Percentiles rank a stretch among this genome's conserved stretches.
These are phyloP conservation scores for Aleadryas rufinucha DNA, from an alignment of 2,113 vertebrate species.

Conservation along the genomic window DNA sequence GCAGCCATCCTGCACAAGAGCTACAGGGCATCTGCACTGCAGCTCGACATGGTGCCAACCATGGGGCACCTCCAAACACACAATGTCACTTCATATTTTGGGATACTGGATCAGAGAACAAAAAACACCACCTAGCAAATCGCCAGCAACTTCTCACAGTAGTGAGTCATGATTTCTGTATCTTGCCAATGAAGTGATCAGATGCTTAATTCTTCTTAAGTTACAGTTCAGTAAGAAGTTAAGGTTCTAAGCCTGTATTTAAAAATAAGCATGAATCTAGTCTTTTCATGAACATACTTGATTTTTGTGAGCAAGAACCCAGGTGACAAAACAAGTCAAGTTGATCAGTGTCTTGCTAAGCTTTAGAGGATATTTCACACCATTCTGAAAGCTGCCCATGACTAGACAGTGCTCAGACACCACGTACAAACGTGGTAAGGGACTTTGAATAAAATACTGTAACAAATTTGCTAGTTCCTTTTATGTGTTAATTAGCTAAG, in stretches of 20 bases:
- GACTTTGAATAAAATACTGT: neutral
- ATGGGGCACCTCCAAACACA: neutral
- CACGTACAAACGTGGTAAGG: neutral
- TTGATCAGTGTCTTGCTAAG: neutral
- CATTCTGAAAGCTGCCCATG: neutral
- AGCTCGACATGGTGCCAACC: neutral
- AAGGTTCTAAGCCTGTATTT: neutral
- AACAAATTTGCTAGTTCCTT: neutral
- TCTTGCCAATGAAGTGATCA: neutral
- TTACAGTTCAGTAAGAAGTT: neutral
- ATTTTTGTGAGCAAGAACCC: neutral
- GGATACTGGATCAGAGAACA: neutral
- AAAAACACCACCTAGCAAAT: neutral
- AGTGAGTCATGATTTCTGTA: neutral
- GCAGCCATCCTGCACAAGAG: neutral
- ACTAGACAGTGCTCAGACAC: neutral
- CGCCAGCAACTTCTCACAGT: neutral
- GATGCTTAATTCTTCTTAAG: neutral
- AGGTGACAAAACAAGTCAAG: neutral
- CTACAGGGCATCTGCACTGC: neutral
- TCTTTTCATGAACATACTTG: neutral
- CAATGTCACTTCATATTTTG: neutral
- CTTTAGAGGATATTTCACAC: neutral
- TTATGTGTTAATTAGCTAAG: neutral
- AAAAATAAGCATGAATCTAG: neutral